Evolutionary conservation across 2,797 vertebrate genomes (phyloP).

Genomic region (Jordanella pulchra): DNA sequence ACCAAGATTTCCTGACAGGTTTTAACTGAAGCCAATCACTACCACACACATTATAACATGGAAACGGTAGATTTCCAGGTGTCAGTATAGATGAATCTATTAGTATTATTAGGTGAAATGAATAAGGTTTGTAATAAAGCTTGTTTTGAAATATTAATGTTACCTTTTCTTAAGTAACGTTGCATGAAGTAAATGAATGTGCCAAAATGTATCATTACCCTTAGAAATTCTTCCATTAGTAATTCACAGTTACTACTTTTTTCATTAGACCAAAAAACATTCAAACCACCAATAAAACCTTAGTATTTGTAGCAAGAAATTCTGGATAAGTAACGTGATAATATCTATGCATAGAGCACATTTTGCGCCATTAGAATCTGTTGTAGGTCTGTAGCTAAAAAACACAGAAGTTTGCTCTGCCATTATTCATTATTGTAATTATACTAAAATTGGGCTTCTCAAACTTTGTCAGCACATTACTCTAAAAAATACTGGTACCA

Average conservation of each 20-base stretch:
- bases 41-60: not conserved
- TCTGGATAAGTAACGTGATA: too few species aligned
- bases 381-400: constrained; percentile 51
- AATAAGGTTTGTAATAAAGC: not conserved
- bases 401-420: constrained; percentile 55
- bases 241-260: not conserved
- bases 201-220: not conserved
- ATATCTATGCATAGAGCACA: not conserved
- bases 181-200: constrained; percentile 1
- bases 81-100: not conserved
- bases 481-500: too few species aligned
- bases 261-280: too few species aligned
- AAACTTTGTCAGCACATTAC: too few species aligned
- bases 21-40: too few species aligned
- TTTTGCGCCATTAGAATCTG: constrained; percentile 47
- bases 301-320: not conserved
- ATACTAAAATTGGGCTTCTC: too few species aligned
- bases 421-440: constrained; percentile 38
- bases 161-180: not conserved
- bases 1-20: too few species aligned
- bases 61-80: constrained; percentile 4
- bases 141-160: not conserved
- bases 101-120: not conserved
- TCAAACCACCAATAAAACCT: not conserved
- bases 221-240: not conserved